Evolutionary conservation across 2,797 vertebrate species (phyloP).

Genomic region (Lutra lutra): DNA sequence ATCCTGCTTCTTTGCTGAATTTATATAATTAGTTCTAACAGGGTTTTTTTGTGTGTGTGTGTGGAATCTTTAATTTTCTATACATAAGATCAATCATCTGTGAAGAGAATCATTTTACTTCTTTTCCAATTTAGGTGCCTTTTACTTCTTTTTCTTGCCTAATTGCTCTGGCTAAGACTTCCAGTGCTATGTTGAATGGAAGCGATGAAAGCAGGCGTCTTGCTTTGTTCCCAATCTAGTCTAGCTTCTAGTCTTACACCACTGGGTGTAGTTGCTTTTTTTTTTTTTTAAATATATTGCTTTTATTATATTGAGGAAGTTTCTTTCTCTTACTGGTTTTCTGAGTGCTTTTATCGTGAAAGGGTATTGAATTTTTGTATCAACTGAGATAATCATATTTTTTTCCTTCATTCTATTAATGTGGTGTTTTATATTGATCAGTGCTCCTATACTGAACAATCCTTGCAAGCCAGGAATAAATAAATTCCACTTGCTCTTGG

Average conservation of each 20-base stretch:
- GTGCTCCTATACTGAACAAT: not conserved
- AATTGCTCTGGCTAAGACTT: not conserved
- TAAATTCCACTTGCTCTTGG: not conserved
- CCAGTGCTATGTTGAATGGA: not conserved
- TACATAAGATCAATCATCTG: not conserved
- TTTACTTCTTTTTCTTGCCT: not conserved
- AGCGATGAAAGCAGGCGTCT: not conserved
- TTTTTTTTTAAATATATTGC: not conserved
- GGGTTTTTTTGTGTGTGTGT: too few species aligned
- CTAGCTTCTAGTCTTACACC: not conserved
- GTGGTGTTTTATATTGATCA: not conserved
- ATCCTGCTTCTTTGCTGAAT: not conserved
- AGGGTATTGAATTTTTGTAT: not conserved
- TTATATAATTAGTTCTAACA: not conserved
- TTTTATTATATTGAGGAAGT: not conserved
- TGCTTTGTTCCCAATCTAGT: not conserved
- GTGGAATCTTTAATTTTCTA: not conserved
- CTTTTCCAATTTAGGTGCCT: not conserved
- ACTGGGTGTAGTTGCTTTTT: not conserved
- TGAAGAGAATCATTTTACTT: not conserved
- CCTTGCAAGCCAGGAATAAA: not conserved
- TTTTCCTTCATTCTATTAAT: not conserved
- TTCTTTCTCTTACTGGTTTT: not conserved
- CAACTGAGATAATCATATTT: not conserved
- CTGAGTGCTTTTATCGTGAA: not conserved